Evolutionary conservation across 2,113 vertebrate species (phyloP).

Genomic region (Ailurus styani): DNA sequence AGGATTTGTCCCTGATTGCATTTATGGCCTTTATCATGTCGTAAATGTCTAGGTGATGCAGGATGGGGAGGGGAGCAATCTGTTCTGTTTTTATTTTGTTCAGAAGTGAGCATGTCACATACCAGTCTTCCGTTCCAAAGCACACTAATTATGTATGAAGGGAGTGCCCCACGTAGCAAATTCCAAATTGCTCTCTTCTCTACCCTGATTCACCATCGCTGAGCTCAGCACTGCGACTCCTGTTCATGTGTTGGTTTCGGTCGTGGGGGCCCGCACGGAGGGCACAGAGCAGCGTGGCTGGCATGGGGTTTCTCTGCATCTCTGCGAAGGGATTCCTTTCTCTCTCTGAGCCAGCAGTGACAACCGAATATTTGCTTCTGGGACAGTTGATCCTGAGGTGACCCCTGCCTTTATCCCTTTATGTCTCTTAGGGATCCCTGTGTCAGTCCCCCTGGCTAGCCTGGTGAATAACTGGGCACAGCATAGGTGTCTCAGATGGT

Average conservation of each 20-base stretch:
- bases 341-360: constrained; percentile 32
- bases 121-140: constrained; percentile 17
- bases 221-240: constrained; percentile 5
- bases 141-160: constrained; percentile 33
- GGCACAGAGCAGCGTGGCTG: background rate
- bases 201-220: constrained; percentile 34
- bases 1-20: background rate
- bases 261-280: background rate
- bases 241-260: background rate
- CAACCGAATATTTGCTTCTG: constrained; percentile 43
- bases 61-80: background rate
- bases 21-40: constrained; percentile 10
- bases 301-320: background rate
- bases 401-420: background rate
- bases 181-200: constrained; percentile 57
- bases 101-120: background rate
- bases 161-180: constrained; percentile 36
- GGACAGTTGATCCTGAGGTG: background rate
- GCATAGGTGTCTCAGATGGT: background rate
- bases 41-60: background rate
- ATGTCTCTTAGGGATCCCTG: background rate
- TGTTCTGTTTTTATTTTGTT: constrained; percentile 31
- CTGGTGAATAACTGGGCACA: background rate
- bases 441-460: background rate
- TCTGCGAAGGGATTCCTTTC: constrained; percentile 14